These are phyloP conservation scores for Eulemur albifrons DNA, from an alignment of 2,797 vertebrate species.

Conservation along the genomic window DNA sequence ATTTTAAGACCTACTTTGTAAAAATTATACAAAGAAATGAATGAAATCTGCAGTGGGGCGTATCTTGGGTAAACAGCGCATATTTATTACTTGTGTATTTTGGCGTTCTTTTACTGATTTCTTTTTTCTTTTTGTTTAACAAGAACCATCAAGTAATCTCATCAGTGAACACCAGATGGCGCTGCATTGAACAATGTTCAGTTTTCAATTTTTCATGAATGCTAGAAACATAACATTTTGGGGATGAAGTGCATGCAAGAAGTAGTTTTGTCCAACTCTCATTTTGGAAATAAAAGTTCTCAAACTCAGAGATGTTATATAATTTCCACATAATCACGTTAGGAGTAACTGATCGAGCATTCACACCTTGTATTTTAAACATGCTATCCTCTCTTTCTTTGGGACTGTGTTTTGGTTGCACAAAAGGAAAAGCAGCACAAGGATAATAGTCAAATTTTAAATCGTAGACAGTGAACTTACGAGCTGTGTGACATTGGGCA, in stretches of 20 bases:
- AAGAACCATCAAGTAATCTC: constrained; percentile 9
- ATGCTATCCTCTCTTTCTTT: background rate
- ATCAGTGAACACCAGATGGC: constrained; percentile 60
- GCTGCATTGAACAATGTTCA: background rate
- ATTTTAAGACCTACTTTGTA: constrained; percentile 38
- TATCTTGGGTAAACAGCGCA: background rate
- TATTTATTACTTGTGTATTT: background rate
- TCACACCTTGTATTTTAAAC: background rate
- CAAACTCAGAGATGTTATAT: background rate
- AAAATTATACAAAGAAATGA: background rate
- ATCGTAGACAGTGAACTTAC: background rate
- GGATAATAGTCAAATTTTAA: background rate
- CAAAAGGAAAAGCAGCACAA: background rate
- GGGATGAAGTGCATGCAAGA: background rate
- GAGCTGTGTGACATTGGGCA: background rate
- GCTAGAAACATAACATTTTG: background rate
- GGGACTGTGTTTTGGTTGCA: background rate
- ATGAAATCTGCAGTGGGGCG: background rate
- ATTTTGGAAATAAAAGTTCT: background rate
- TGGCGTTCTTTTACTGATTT: background rate
- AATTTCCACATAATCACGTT: background rate
- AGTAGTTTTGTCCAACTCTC: background rate
- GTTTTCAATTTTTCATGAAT: background rate
- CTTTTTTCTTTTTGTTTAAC: background rate
- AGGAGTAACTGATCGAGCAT: background rate